These are phyloP conservation scores for Channa striata DNA, from an alignment of 2,797 vertebrate genomes.

Conservation along the genomic window DNA sequence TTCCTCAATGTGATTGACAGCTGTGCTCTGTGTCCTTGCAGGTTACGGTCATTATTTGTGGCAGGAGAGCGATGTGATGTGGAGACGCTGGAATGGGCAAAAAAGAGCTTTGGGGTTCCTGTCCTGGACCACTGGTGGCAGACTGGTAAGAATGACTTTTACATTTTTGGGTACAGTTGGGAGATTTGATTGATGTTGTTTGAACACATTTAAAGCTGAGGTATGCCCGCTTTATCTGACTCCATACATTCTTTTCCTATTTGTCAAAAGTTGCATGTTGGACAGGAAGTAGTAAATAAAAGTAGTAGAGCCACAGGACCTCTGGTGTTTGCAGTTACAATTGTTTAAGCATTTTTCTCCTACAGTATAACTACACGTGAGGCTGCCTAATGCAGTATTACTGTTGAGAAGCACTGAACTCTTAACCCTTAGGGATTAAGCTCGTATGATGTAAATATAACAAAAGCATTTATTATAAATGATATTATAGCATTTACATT, in stretches of 20 bases:
- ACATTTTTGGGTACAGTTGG: background rate
- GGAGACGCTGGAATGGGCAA: conserved; percentile 94
- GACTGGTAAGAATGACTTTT: conserved; percentile 87
- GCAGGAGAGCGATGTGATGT: conserved; percentile 96
- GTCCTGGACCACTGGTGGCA: conserved; percentile 99
- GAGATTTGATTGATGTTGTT: background rate
- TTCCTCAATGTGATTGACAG: conserved; percentile 19
- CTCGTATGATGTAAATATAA: conserved; percentile 2
- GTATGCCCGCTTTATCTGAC: background rate
- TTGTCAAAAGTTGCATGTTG: background rate
- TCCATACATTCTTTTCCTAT: background rate
- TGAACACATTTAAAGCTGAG: background rate
- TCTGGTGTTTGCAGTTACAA: too few species aligned
- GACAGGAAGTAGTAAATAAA: background rate
- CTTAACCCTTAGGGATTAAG: conserved; percentile 24
- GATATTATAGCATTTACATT: conserved; percentile 46
- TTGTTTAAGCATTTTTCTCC: background rate
- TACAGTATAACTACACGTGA: background rate
- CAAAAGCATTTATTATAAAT: conserved; percentile 39
- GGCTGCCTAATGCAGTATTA: conserved; percentile 12
- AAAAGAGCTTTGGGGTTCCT: conserved; percentile 90
- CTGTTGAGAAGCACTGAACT: conserved; percentile 8
- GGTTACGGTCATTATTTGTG: conserved; percentile 90
- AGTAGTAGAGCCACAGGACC: background rate
- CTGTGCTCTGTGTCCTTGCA: conserved; percentile 59